Conservation (phyloP, 2,888 invertebrate genomes). For the Leuctra nigra region DNA sequence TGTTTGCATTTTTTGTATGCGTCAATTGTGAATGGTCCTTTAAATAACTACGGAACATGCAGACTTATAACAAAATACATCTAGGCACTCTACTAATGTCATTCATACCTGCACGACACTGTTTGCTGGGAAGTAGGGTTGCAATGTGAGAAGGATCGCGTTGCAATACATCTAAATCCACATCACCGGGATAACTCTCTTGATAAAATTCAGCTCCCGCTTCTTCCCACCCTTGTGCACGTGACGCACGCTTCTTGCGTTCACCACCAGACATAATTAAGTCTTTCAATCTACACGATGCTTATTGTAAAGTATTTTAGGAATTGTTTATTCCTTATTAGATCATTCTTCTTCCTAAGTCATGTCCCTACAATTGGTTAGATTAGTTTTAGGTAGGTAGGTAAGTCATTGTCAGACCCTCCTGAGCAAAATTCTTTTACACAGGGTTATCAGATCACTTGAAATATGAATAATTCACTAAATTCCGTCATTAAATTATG, state of each 20-base stretch:
- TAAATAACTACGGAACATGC: too few species aligned
- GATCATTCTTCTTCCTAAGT: too few species aligned
- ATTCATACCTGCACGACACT: conserved; percentile 38
- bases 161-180: conserved; percentile 58
- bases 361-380: too few species aligned
- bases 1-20: too few species aligned
- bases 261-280: conserved; percentile 52
- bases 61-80: too few species aligned
- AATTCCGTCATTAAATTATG: too few species aligned
- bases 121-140: conserved; percentile 71
- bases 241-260: conserved; percentile 48
- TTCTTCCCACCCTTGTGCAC: conserved; percentile 71
- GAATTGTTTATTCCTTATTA: background rate
- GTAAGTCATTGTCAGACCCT: too few species aligned
- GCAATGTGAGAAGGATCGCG: conserved; percentile 68
- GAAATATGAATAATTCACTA: too few species aligned
- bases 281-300: background rate
- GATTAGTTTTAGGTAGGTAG: too few species aligned
- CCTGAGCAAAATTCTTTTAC: too few species aligned
- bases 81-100: conserved; percentile 41
- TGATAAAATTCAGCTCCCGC: conserved; percentile 81
- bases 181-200: conserved; percentile 68
- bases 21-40: too few species aligned
- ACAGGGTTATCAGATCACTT: too few species aligned
- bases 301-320: background rate